These are phyloP conservation scores for Calycopis cecrops DNA, from an alignment of 1,140 invertebrate genomes.

Conservation along the genomic window DNA sequence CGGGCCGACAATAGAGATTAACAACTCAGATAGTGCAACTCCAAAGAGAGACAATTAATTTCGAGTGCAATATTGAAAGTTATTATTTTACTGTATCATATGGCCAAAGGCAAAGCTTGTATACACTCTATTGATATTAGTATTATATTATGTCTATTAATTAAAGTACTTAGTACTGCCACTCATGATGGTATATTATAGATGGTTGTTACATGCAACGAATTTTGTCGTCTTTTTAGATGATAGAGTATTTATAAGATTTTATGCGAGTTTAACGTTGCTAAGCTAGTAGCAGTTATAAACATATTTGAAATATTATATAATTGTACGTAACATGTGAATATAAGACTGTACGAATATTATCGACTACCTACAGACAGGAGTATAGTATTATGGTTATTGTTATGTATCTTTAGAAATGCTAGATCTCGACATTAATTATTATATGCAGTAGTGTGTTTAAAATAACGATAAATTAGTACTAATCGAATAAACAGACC, in stretches of 20 bases:
- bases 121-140: conserved; percentile 23
- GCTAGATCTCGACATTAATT: conserved; percentile 65
- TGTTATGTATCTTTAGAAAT: conserved; percentile 50
- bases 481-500: conserved; percentile 25
- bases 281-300: conserved; percentile 6
- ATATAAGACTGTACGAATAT: conserved; percentile 61
- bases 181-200: conserved; percentile 24
- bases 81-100: conserved; percentile 38
- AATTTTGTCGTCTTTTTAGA: conserved; percentile 20
- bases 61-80: conserved; percentile 59
- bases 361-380: conserved; percentile 25
- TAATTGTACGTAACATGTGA: conserved; percentile 31
- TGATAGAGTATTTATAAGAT: conserved; percentile 20
- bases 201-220: conserved; percentile 29
- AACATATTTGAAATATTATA: conserved; percentile 23
- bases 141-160: conserved; percentile 28
- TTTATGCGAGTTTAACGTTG: conserved; percentile 4
- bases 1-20: conserved; percentile 53
- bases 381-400: conserved; percentile 32
- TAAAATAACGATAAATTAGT: conserved; percentile 34
- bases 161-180: conserved; percentile 40
- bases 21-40: conserved; percentile 32
- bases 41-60: conserved; percentile 48
- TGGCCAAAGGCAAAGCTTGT: conserved; percentile 60
- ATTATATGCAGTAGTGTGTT: conserved; percentile 30